Percentiles rank a stretch among this genome's conserved stretches.
Conservation (phyloP, 2,797 vertebrate genomes). For the Novumbra hubbsi region DNA sequence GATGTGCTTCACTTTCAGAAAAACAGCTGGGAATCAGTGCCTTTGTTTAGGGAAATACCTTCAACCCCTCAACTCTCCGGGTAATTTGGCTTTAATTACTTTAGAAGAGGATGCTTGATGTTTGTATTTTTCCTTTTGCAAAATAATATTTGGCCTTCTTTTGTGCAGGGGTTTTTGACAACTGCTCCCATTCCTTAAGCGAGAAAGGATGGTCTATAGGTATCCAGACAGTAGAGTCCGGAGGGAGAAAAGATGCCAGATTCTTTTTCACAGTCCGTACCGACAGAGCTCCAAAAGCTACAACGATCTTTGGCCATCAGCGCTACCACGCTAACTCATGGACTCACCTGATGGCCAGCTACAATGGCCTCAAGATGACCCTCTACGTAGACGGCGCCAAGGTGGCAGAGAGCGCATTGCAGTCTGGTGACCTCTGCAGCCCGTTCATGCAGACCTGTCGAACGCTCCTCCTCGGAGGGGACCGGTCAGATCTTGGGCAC, state of each 20-base stretch:
- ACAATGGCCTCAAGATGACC: slow-evolving; percentile 81
- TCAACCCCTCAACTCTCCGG: slow-evolving; percentile 42
- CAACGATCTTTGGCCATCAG: slow-evolving; percentile 74
- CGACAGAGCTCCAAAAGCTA: slow-evolving; percentile 80
- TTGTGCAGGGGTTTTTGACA: slow-evolving; percentile 88
- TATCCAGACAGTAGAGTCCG: slow-evolving; percentile 76
- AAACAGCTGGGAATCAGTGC: slow-evolving; percentile 69
- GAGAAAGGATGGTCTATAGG: slow-evolving; percentile 95
- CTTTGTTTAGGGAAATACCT: slow-evolving; percentile 67
- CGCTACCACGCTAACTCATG: slow-evolving; percentile 79
- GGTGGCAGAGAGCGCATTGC: slow-evolving; percentile 79
- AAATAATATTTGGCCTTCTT: slow-evolving; percentile 1
- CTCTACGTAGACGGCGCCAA: slow-evolving; percentile 87
- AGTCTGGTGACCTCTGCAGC: slow-evolving; percentile 85
- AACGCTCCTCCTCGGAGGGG: slow-evolving; percentile 85
- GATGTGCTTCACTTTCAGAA: slow-evolving; percentile 64
- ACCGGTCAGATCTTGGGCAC: slow-evolving; percentile 75
- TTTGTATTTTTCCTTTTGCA: slow-evolving; percentile 6
- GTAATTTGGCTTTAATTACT: slow-evolving; percentile 5
- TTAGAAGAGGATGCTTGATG: slow-evolving; percentile 16
- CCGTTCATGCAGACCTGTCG: slow-evolving; percentile 90
- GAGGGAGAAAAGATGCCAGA: slow-evolving; percentile 79
- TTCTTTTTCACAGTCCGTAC: slow-evolving; percentile 94
- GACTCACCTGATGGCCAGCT: slow-evolving; percentile 88
- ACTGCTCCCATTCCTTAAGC: slow-evolving; percentile 86